Evolutionary conservation across 2,797 vertebrate genomes (phyloP).

Genomic region (Melanotaenia boesemani): DNA sequence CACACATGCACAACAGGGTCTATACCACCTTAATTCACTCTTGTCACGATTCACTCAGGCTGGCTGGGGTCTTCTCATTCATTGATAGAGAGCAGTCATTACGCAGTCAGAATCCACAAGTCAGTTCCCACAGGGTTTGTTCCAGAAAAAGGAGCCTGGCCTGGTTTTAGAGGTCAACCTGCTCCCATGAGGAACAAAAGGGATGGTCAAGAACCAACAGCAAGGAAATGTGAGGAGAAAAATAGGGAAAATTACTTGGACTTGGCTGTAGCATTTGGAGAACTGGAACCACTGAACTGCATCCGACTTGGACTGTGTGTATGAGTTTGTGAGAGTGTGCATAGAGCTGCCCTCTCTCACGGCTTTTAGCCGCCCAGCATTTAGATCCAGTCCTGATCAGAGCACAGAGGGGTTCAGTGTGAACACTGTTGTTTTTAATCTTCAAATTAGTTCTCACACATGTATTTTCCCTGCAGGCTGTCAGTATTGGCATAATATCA

Average conservation of each 20-base stretch:
- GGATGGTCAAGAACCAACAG: slow-evolving; percentile 12
- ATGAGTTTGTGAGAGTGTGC: slow-evolving; percentile 16
- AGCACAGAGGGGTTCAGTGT: slow-evolving; percentile 6
- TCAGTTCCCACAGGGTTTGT: slow-evolving; percentile 68
- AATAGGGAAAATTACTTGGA: slow-evolving; percentile 37
- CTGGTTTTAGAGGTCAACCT: slow-evolving; percentile 63
- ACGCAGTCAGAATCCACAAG: slow-evolving; percentile 68
- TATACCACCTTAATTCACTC: slow-evolving; percentile 33
- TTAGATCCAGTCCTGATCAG: slow-evolving; percentile 8
- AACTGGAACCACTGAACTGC: slow-evolving; percentile 34
- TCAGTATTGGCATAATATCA: neutral
- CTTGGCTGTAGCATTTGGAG: slow-evolving; percentile 23
- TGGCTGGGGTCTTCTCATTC: slow-evolving; percentile 51
- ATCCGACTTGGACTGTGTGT: slow-evolving; percentile 24
- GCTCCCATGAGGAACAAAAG: slow-evolving; percentile 66
- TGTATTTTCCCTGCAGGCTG: slow-evolving; percentile 7
- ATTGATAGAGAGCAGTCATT: slow-evolving; percentile 56
- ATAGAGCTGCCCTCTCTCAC: slow-evolving; percentile 54
- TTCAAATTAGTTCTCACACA: neutral
- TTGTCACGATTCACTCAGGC: slow-evolving; percentile 46
- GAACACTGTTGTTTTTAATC: neutral
- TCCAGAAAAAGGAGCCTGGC: slow-evolving; percentile 42
- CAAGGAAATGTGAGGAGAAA: slow-evolving; percentile 4
- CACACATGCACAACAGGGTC: slow-evolving; percentile 15
- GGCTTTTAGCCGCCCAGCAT: slow-evolving; percentile 34